phyloP scores from a whole-genome alignment of 2,888 invertebrate species.

The Eilema sororculum region DNA sequence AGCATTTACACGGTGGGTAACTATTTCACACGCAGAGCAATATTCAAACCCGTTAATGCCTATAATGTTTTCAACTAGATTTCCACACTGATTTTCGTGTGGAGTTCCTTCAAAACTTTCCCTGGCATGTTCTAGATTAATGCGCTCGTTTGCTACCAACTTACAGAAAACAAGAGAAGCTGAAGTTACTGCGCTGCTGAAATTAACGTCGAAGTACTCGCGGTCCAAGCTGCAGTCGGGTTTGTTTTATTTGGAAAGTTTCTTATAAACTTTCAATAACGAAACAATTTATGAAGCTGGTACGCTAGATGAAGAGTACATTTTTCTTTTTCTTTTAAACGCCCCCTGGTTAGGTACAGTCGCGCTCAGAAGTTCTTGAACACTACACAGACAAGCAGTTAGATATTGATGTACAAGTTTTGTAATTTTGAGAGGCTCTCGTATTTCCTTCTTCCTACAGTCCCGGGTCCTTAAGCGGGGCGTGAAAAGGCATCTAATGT shows the following conservation, averaged over 20 bases:
- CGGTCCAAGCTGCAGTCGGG: background rate
- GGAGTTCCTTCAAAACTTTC: background rate
- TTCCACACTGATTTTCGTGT: background rate
- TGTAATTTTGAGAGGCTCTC: too few species aligned
- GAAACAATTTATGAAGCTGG: conserved; percentile 32
- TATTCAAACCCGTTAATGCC: too few species aligned
- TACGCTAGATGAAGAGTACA: background rate
- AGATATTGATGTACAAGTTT: too few species aligned
- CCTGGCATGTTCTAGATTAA: background rate
- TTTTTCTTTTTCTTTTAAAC: background rate
- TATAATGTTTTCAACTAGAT: too few species aligned
- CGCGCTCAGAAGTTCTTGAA: too few species aligned
- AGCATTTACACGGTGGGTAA: too few species aligned
- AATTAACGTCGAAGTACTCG: conserved; percentile 1
- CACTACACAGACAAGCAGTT: too few species aligned
- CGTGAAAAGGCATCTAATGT: too few species aligned
- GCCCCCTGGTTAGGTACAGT: too few species aligned
- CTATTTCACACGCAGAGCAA: too few species aligned
- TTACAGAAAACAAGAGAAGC: conserved; percentile 6
- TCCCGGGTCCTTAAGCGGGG: too few species aligned
- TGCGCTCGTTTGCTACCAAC: conserved; percentile 5
- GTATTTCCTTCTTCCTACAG: too few species aligned
- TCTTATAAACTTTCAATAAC: conserved; percentile 25
- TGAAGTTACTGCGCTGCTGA: background rate
- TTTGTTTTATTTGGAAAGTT: conserved; percentile 1